Base-by-base conservation (phyloP, 1,140 invertebrate genomes). In the Neoseiulus cucumeris region DNA sequence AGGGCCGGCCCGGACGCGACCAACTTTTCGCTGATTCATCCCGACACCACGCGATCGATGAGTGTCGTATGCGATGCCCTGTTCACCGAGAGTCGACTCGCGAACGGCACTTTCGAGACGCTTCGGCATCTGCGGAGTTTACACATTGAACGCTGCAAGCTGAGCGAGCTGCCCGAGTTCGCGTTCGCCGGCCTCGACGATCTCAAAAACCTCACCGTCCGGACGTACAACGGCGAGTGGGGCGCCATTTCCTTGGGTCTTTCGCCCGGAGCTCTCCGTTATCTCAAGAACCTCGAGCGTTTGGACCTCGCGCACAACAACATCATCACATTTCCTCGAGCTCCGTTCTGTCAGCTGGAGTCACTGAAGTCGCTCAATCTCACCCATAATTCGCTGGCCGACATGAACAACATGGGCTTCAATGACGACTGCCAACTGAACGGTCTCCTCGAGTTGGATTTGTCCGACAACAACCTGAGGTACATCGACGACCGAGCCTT, bases 321-420 rank as follows among this genome's bases (percentile, higher is more conserved):
- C 17, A 41, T 72, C 6, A 25, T 51, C 25, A 42, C 9, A 5
- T 17, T 72, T 42, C 66, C 71, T 4, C 55, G 67, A 17, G 22
- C 45, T 2, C 41, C 68, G 18, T 83, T 90, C 64, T 90, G 87
- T 73, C 80, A 83, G 2, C 76, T 93, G 66, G 79, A 80, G 64
- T 87, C 85, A 71, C 77, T 94, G 6, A 85, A 86, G 71, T 81
- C 83, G 59, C 77, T 94, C 25, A 91, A 93, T 77, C 78, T 91
- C 67, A 89, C 87, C 9, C 79, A 82, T 25, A 91, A 91, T 75
- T 82, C 83, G 70, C 82, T 92, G 68, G 79, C 80, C 51, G 83
- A 83, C 44, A 77, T 87, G 7, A 82, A 84, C 39, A 81, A 85
- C 67, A 77, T 89, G 65, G 87, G 87, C 7, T 81, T 87, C 70